Conservation (phyloP, 2,888 invertebrate genomes). For the Poecilus cupreus region DNA sequence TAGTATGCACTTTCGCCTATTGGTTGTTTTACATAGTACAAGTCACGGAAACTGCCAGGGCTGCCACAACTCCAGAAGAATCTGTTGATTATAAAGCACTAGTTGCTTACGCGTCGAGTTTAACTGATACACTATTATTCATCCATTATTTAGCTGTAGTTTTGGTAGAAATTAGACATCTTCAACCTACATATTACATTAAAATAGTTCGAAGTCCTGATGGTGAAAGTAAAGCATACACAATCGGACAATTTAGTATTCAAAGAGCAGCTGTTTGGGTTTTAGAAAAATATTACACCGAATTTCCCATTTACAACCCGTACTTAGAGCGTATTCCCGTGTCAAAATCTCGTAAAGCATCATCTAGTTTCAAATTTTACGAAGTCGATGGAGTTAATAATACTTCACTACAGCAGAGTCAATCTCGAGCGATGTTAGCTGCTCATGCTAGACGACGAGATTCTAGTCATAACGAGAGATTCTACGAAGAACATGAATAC, state of each 20-base stretch:
- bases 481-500: slow-evolving; percentile 98
- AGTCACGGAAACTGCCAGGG: slow-evolving; percentile 86
- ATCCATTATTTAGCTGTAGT: slow-evolving; percentile 96
- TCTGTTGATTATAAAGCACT: slow-evolving; percentile 90
- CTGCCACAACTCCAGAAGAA: slow-evolving; percentile 86
- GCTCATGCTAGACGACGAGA: slow-evolving; percentile 90
- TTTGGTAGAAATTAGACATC: slow-evolving; percentile 93
- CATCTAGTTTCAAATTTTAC: slow-evolving; percentile 95
- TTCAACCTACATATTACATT: slow-evolving; percentile 91
- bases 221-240: slow-evolving; percentile 91
- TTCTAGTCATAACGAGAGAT: slow-evolving; percentile 96
- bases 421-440: slow-evolving; percentile 81
- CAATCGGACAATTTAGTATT: slow-evolving; percentile 93
- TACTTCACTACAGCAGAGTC: slow-evolving; percentile 81
- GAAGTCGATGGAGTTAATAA: slow-evolving; percentile 90
- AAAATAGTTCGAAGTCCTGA: slow-evolving; percentile 97
- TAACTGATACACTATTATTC: slow-evolving; percentile 94
- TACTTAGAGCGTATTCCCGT: slow-evolving; percentile 94
- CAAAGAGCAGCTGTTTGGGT: slow-evolving; percentile 97
- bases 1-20: slow-evolving; percentile 95
- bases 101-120: slow-evolving; percentile 93
- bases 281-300: slow-evolving; percentile 95
- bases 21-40: slow-evolving; percentile 99
- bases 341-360: slow-evolving; percentile 86
- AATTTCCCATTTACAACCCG: slow-evolving; percentile 97